Base-by-base conservation (phyloP, 2,888 invertebrate species). In the Poecilobothrus nobilitatus region DNA sequence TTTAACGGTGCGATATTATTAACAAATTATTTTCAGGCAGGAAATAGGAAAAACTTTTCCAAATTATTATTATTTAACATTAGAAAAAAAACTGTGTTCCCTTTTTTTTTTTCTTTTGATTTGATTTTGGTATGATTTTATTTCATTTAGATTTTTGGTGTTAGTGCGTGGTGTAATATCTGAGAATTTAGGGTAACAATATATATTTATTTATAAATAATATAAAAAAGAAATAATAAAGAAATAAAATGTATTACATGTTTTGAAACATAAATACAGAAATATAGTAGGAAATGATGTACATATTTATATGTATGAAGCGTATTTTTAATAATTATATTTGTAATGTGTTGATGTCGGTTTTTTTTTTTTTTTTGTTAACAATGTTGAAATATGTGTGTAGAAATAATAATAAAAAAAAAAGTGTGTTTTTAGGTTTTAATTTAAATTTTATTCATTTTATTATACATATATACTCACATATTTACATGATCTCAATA, bases 41-140 rank as follows among this genome's bases (percentile, higher is more conserved):
- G 53, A 53, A 53, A 53, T 53, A 53, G 53, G 53, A 53, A 53
- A 41, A 53, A 53, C 53, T 53, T 53, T 53, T 53, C 53, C 53
- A 53, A 53, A 53, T 53, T 53, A 53, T 53, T 53, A 53, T 53
- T 53, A 18, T 53, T 53, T n/a, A 53, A 53, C 53, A 53, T 53
- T 18, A 53, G 15, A 53, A 53, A 6, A 53, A 53, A 6, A 53
- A 15, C 15, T 18, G 9, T 53, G n/a, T 53, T 53, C 15, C 15
- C 18, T 5, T 53, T 53, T 53, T 18, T 18, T 53, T 53, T 53
- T 53, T 53, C 2, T 53, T 53, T 53, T 53, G 53, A 12, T 53
- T 15, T 53, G 41, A 9, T 6, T 41, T 41, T 41, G 15, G 27
- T 27, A 27, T 12, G 37, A 12, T 37, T 8, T 7, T 37, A 37